Percentiles rank a stretch among this genome's conserved stretches.
Evolutionary conservation across 2,113 vertebrate species (phyloP).

Genomic region (Podarcis muralis): DNA sequence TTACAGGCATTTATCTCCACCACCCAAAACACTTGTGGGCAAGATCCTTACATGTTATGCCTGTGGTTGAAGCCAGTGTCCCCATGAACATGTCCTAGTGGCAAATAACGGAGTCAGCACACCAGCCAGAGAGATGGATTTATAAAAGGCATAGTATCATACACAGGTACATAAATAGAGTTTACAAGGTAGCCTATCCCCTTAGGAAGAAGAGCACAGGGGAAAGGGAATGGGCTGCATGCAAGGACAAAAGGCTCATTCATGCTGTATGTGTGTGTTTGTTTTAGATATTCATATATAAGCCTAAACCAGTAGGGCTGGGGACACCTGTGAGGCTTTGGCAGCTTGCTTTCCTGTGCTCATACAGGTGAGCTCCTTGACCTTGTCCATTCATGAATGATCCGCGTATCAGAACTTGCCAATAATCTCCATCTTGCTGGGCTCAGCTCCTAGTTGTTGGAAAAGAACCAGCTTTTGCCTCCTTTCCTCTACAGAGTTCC

Average conservation of each 20-base stretch:
- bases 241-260: no score
- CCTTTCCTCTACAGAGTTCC: not conserved
- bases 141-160: slow-evolving; percentile 20
- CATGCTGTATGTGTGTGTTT: not conserved
- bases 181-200: not conserved
- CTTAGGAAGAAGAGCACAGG: not conserved
- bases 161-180: slow-evolving; percentile 20
- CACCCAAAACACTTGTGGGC: no score
- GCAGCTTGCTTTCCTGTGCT: not conserved
- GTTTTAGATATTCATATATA: not conserved
- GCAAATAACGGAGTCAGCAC: not conserved
- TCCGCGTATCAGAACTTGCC: not conserved
- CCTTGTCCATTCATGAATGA: not conserved
- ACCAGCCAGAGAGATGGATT: not conserved
- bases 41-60: no score
- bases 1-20: not conserved
- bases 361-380: not conserved
- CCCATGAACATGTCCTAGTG: no score
- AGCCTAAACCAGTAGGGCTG: not conserved
- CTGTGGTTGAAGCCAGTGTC: not conserved
- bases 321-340: no score
- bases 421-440: not conserved
- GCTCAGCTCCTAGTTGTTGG: not conserved
- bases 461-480: not conserved
- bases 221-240: not conserved